A percentile compares a stretch with the other conserved stretches of the same genome.
phyloP scores from a whole-genome alignment of 2,113 vertebrate genomes.

The Amblyornis subalaris region DNA sequence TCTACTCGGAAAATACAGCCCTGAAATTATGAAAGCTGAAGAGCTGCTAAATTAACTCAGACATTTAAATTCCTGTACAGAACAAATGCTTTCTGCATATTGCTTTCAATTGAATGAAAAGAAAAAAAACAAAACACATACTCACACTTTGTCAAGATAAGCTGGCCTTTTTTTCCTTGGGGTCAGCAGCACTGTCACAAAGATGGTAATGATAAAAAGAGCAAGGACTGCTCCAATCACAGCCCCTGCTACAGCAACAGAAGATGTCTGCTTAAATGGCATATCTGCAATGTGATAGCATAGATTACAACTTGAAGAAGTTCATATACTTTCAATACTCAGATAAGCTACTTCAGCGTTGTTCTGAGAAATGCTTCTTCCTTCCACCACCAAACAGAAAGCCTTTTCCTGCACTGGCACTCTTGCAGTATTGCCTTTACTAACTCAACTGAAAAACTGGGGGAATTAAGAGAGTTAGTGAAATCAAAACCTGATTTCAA shows the following conservation, averaged over 20 bases:
- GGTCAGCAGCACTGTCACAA: constrained; percentile 85
- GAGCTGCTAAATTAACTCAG: neutral
- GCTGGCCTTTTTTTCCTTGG: constrained; percentile 78
- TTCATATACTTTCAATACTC: neutral
- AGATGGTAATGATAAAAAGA: constrained; percentile 89
- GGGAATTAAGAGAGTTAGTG: neutral
- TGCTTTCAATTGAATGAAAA: neutral
- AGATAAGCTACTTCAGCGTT: neutral
- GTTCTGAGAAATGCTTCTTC: neutral
- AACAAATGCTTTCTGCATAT: neutral
- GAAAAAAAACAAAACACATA: constrained; percentile 3
- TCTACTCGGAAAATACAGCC: neutral
- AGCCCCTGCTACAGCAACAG: constrained; percentile 86
- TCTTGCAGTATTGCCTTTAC: neutral
- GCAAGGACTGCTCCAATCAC: constrained; percentile 91
- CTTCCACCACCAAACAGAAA: neutral
- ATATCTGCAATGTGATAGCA: constrained; percentile 74
- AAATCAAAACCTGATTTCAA: neutral
- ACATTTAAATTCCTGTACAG: neutral
- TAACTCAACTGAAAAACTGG: neutral
- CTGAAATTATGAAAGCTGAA: neutral
- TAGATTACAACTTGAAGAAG: constrained; percentile 39
- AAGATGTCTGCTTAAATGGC: constrained; percentile 82
- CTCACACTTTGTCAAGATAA: constrained; percentile 79
- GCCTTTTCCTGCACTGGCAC: neutral